These are phyloP conservation scores for Columba livia DNA, from an alignment of 2,113 vertebrate species.

Conservation along the genomic window DNA sequence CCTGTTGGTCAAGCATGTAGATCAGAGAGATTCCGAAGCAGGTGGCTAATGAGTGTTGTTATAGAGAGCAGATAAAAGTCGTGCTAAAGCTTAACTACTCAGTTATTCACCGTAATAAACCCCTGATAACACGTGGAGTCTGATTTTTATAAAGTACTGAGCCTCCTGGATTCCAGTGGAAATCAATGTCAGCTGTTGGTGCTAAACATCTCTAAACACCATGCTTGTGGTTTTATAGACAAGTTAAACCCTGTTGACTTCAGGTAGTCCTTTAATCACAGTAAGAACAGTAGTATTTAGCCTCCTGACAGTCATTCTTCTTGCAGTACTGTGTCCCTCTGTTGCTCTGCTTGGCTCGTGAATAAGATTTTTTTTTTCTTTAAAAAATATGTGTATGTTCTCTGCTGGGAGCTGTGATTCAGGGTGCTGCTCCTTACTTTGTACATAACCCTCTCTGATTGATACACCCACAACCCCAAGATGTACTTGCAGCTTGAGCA, in stretches of 20 bases:
- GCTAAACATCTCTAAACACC: not conserved
- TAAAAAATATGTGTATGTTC: not conserved
- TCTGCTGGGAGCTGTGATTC: not conserved
- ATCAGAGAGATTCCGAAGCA: not conserved
- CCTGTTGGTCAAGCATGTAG: not conserved
- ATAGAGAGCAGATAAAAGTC: not conserved
- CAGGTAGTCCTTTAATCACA: not conserved
- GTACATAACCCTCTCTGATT: not conserved
- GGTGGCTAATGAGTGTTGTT: not conserved
- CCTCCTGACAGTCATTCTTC: not conserved
- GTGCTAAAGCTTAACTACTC: not conserved
- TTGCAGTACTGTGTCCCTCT: not conserved
- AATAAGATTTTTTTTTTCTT: not conserved
- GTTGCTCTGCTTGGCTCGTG: not conserved
- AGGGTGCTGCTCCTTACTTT: not conserved
- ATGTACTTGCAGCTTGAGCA: not conserved
- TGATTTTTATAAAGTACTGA: not conserved
- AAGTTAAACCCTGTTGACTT: not conserved
- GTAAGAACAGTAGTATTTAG: not conserved
- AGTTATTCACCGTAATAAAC: not conserved
- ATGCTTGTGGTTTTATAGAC: not conserved
- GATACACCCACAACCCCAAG: not conserved
- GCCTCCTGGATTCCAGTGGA: not conserved
- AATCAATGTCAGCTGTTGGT: not conserved
- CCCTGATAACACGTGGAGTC: not conserved